These are phyloP conservation scores for Anas bernieri DNA, from an alignment of 2,797 vertebrate genomes.

Conservation along the genomic window DNA sequence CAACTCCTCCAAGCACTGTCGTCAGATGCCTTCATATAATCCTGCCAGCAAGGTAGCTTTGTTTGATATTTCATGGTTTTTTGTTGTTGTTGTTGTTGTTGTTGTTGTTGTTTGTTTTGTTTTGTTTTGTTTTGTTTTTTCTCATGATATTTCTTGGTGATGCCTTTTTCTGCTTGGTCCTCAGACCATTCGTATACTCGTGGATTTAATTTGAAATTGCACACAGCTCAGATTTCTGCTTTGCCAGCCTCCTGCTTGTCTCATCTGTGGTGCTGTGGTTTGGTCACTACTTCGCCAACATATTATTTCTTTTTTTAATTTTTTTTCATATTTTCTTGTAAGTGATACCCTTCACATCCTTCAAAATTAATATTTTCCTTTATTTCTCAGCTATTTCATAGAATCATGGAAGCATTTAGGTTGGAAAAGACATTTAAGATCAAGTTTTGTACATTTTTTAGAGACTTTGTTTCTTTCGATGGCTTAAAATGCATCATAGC, in stretches of 20 bases:
- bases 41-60: neutral
- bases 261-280: neutral
- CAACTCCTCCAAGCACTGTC: neutral
- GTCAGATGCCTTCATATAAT: neutral
- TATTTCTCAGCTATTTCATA: neutral
- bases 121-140: neutral
- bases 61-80: neutral
- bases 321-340: neutral
- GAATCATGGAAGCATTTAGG: neutral
- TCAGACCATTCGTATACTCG: fast-evolving
- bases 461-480: neutral
- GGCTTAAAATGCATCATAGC: fast-evolving
- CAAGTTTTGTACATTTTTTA: neutral
- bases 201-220: neutral
- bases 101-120: neutral
- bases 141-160: neutral
- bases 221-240: neutral
- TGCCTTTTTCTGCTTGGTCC: neutral
- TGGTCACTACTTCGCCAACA: neutral
- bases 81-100: neutral
- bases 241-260: neutral
- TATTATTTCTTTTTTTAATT: no score
- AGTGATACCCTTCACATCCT: fast-evolving
- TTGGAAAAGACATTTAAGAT: neutral
- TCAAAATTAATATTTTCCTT: neutral